A percentile compares a stretch with the other conserved stretches of the same genome.
Evolutionary conservation across 2,113 vertebrate species (phyloP).

Genomic region (Toxostoma redivivum): DNA sequence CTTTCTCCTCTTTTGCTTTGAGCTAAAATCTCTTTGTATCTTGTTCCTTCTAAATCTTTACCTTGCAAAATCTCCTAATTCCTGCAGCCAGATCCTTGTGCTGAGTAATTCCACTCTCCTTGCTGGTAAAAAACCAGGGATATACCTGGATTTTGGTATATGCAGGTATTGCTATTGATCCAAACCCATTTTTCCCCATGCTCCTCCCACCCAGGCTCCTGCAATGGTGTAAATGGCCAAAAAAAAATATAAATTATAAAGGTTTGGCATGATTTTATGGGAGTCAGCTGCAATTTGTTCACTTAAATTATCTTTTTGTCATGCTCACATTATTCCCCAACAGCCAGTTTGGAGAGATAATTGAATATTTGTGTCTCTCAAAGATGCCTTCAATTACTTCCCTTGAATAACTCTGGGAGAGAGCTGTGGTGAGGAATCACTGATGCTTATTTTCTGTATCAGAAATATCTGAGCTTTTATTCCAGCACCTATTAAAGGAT

Average conservation of each 20-base stretch:
- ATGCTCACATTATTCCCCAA: neutral
- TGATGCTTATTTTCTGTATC: neutral
- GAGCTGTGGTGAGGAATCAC: neutral
- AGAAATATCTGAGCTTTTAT: neutral
- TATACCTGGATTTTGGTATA: neutral
- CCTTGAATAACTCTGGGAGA: neutral
- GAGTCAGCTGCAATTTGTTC: neutral
- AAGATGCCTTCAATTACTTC: neutral
- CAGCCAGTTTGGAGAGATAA: neutral
- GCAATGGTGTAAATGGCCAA: neutral
- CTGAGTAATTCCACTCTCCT: neutral
- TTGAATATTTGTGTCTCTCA: neutral
- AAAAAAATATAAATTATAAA: neutral
- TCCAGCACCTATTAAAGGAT: neutral
- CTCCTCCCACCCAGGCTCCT: neutral
- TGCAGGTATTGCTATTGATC: accelerated
- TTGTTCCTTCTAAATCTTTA: neutral
- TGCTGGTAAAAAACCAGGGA: neutral
- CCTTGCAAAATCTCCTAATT: neutral
- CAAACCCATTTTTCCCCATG: neutral
- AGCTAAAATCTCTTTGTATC: neutral
- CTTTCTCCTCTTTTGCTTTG: neutral
- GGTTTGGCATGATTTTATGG: neutral
- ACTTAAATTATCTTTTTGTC: neutral
- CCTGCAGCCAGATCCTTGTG: neutral